Evolutionary conservation across 2,888 invertebrate species (phyloP), one percentile per base, ranked within the genome.

Genomic region (Drosophila borealis): DNA sequence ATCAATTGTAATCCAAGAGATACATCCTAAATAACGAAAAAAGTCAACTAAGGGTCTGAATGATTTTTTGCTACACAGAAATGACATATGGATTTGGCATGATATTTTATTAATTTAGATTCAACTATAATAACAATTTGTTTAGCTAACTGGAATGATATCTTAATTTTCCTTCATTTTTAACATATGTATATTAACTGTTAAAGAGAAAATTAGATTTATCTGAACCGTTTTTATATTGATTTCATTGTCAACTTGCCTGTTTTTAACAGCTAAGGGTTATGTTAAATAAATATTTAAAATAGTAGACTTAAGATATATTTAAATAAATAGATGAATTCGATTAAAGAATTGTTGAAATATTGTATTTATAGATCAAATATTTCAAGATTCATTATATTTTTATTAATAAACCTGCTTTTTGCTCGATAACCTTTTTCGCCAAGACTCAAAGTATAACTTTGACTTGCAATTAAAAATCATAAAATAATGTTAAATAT

Each of bases 331-430:
- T 21, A 5, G 0, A 4, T 46, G 6, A n/a, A 1, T 34, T 19
- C 21, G 3, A 21, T 2, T 11, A 36, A 29, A 49, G 9, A 55
- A 60, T 17, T 41, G 54, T 59, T 45, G 10, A 50, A 41, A 34
- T 57, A 44, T 48, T 33, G 42, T 19, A 2, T n/a, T 36, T 11
- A 21, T 21, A 2, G 13, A 10, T 2, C 1, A 4, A 21, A 29
- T 10, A 19, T 19, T 4, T 4, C 1, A 2, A n/a, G 1, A 34
- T 42, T 34, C n/a, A 11, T 45, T 45, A 21, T 33, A 37, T 21
- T 49, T 50, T 17, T 49, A 66, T 55, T 65, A 25, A 55, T 41
- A 65, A 66, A 29, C 5, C 0, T 11, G 2, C 19, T 36, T 66
- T 56, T 45, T 50, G 1, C 17, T 2, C n/a, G 19, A 34, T 41